phyloP scores from a whole-genome alignment of 2,888 invertebrate species.

The Nomada ferruginata region DNA sequence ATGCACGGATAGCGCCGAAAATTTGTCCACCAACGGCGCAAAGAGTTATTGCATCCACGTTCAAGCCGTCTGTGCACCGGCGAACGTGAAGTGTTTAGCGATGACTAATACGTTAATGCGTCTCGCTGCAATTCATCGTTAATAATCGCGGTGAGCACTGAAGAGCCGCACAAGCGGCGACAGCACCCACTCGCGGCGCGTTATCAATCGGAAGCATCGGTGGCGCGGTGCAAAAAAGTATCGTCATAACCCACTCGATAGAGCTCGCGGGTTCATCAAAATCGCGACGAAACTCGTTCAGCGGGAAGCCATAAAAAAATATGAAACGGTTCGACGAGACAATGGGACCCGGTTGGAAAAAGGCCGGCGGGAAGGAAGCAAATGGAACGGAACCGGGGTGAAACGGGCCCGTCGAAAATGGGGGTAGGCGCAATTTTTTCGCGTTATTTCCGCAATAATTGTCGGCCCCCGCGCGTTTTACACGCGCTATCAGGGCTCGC shows the following conservation, averaged over 20 bases:
- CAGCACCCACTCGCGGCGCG: background rate
- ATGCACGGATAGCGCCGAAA: conserved; percentile 74
- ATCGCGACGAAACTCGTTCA: conserved; percentile 32
- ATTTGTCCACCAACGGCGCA: conserved; percentile 48
- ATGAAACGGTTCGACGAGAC: background rate
- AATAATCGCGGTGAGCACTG: background rate
- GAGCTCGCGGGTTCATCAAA: background rate
- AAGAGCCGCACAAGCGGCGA: background rate
- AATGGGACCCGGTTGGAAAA: background rate
- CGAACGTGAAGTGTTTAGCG: background rate
- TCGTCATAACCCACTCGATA: background rate
- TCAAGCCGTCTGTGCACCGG: background rate
- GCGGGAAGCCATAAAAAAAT: conserved; percentile 37
- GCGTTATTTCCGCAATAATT: conserved; percentile 69
- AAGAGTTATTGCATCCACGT: conserved; percentile 13
- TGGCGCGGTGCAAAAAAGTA: conserved; percentile 20
- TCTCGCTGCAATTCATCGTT: background rate
- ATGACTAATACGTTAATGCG: no score
- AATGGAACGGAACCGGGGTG: background rate
- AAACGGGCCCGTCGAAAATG: background rate
- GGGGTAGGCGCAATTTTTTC: conserved; percentile 61
- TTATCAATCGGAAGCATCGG: conserved; percentile 2
- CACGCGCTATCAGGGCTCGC: conserved; percentile 41
- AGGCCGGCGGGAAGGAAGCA: no score
- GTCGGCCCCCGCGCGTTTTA: conserved; percentile 50